A percentile compares a stretch with the other conserved stretches of the same genome.
Conservation (phyloP, 2,888 invertebrate species). For the Deilephila porcellus region DNA sequence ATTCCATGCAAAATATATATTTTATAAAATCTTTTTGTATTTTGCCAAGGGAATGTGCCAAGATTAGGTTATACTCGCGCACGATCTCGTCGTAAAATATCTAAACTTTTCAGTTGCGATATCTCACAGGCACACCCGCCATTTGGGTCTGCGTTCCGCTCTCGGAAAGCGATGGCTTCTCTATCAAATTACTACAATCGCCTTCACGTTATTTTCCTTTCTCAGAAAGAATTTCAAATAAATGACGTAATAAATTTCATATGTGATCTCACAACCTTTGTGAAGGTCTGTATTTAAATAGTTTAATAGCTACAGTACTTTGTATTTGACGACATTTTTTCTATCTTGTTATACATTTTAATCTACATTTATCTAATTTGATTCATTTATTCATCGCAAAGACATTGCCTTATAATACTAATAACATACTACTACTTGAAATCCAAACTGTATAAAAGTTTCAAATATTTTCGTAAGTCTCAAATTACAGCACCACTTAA, state of each 20-base stretch:
- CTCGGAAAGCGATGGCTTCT: constrained; percentile 7
- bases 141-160: neutral
- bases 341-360: neutral
- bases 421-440: no score
- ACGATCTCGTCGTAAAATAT: neutral
- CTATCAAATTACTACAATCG: constrained; percentile 13
- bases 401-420: no score
- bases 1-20: neutral
- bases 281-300: neutral
- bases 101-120: neutral
- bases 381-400: no score
- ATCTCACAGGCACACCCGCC: neutral
- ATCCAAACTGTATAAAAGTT: neutral
- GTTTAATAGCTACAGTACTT: neutral
- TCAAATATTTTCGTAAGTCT: neutral
- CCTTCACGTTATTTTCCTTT: neutral
- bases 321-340: neutral
- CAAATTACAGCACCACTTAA: constrained; percentile 6
- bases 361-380: neutral
- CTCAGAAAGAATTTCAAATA: neutral
- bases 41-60: neutral
- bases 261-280: neutral
- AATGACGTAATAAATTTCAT: constrained; percentile 14
- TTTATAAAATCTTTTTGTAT: constrained; percentile 1
- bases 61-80: neutral